These are phyloP conservation scores for Tyrannus savana DNA, from an alignment of 2,113 vertebrate species.

Conservation along the genomic window DNA sequence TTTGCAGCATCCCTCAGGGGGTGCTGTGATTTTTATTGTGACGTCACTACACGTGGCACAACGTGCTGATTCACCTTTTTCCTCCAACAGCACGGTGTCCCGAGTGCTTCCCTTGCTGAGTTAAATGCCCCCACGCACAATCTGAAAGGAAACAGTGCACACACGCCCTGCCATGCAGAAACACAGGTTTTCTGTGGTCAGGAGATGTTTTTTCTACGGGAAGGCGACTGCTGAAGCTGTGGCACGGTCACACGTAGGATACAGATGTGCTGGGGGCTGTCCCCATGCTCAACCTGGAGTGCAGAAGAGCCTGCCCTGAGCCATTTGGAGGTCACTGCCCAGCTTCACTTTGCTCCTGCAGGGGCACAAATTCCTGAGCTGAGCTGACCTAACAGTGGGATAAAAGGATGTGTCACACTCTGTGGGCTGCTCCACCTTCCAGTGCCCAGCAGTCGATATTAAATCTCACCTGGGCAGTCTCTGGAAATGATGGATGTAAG, in stretches of 20 bases:
- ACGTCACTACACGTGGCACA: neutral
- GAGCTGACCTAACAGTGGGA: neutral
- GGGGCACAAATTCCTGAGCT: neutral
- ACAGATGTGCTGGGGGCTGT: neutral
- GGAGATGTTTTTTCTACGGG: neutral
- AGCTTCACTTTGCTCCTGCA: neutral
- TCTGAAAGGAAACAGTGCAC: neutral
- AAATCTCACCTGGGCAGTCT: neutral
- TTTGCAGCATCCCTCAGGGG: neutral
- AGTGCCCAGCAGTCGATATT: no score
- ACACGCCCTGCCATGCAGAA: neutral
- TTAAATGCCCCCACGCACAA: neutral
- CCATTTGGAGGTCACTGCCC: neutral
- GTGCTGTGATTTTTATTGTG: neutral
- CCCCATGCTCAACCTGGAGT: fast-evolving
- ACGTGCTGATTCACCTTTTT: neutral
- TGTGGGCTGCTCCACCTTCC: neutral
- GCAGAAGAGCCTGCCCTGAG: neutral
- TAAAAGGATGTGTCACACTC: neutral
- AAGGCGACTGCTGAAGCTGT: neutral
- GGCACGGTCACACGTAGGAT: neutral
- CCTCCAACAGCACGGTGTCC: neutral
- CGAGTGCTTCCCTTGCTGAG: neutral
- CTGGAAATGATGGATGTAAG: neutral
- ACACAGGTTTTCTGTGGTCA: fast-evolving